phyloP scores from a whole-genome alignment of 2,888 invertebrate genomes.

The Stomorhina lunata region DNA sequence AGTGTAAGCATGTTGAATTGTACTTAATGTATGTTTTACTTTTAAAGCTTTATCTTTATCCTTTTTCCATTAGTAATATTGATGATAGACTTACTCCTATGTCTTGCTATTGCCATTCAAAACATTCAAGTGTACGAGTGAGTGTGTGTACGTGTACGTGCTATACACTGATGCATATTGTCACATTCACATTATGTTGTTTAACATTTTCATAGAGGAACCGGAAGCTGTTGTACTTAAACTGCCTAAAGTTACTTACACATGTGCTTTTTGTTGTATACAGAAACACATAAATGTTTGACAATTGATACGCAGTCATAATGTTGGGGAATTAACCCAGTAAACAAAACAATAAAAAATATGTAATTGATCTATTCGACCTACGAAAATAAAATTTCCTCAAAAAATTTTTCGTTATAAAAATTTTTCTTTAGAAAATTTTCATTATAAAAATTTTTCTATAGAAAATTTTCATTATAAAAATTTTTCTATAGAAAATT shows the following conservation, averaged over 20 bases:
- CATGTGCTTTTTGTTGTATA: constrained; percentile 19
- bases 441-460: no score
- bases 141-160: background rate
- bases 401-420: no score
- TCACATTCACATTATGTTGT: constrained; percentile 27
- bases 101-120: background rate
- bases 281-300: constrained; percentile 42
- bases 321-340: constrained; percentile 8
- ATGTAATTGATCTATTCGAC: background rate
- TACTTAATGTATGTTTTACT: constrained; percentile 54
- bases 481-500: no score
- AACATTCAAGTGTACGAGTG: background rate
- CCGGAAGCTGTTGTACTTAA: constrained; percentile 51
- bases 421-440: no score
- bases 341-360: background rate
- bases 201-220: constrained; percentile 49
- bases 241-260: constrained; percentile 36
- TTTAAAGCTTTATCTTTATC: constrained; percentile 65
- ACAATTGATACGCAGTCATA: constrained; percentile 44
- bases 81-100: constrained; percentile 44
- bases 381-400: no score
- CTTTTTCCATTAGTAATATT: constrained; percentile 67
- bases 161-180: background rate
- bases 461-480: no score
- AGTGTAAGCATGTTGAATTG: constrained; percentile 10